Evolutionary conservation across 2,888 invertebrate genomes (phyloP).

Genomic region (Magallana nippona): DNA sequence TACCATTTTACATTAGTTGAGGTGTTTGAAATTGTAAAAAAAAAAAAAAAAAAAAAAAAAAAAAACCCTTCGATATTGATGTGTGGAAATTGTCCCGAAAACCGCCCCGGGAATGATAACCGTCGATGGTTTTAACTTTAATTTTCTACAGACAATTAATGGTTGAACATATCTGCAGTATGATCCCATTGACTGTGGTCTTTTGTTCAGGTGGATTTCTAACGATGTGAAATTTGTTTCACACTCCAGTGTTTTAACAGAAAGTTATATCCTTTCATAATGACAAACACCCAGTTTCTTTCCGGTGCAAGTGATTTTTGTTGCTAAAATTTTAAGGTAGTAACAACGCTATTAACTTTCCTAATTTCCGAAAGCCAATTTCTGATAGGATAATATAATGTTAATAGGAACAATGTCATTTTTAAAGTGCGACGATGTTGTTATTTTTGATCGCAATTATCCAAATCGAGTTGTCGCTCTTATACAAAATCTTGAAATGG

Average conservation of each 20-base stretch:
- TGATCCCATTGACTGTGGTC: not conserved
- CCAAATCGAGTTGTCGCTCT: no score
- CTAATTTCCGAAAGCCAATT: no score
- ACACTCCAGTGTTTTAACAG: not conserved
- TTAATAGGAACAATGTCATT: no score
- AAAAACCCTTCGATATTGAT: not conserved
- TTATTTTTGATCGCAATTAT: no score
- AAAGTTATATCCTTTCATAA: not conserved
- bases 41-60: no score
- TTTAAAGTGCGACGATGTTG: no score
- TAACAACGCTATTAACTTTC: not conserved
- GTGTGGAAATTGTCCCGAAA: not conserved
- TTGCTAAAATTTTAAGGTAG: not conserved
- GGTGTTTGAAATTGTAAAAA: no score
- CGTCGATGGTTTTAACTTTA: not conserved
- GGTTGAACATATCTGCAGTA: not conserved
- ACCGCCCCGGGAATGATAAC: not conserved
- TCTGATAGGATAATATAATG: no score
- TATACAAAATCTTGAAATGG: no score
- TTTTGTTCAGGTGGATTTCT: constrained; percentile 7
- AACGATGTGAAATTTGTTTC: not conserved
- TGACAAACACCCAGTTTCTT: not conserved
- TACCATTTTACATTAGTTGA: no score
- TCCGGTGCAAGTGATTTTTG: not conserved
- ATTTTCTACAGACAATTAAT: not conserved